Evolutionary conservation across 2,113 vertebrate species (phyloP).

Genomic region (Oryzias celebensis): DNA sequence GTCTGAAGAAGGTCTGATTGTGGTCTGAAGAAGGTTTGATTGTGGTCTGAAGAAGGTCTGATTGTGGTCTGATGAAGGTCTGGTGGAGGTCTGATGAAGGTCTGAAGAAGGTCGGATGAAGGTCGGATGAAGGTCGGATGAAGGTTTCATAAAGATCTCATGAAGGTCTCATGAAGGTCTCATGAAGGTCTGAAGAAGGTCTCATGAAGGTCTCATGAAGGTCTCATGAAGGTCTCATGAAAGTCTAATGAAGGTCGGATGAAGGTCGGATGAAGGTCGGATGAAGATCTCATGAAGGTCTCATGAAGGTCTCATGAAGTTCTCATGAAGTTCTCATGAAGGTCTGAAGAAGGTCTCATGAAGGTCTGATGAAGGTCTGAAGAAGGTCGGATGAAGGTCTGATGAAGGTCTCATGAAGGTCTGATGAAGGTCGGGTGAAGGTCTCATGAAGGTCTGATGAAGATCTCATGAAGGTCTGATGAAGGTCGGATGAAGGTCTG

Average conservation of each 20-base stretch:
- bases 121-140: too few relatives aligned
- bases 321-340: too few relatives aligned
- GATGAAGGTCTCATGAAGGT: background rate
- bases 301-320: too few relatives aligned
- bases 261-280: too few relatives aligned
- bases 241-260: background rate
- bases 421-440: accelerated
- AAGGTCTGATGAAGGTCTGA: background rate
- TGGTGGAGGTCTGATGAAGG: background rate
- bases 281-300: too few relatives aligned
- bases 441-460: background rate
- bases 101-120: background rate
- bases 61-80: background rate
- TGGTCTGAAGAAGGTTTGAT: background rate
- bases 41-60: accelerated
- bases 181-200: background rate
- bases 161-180: background rate
- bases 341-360: background rate
- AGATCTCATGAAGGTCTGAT: too few relatives aligned
- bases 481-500: too few relatives aligned
- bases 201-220: too few relatives aligned
- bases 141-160: too few relatives aligned
- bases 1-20: background rate
- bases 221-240: too few relatives aligned
- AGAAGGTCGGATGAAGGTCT: background rate